Base-by-base conservation (phyloP, 2,797 vertebrate genomes). In the Pseudotriccus pelzelni region DNA sequence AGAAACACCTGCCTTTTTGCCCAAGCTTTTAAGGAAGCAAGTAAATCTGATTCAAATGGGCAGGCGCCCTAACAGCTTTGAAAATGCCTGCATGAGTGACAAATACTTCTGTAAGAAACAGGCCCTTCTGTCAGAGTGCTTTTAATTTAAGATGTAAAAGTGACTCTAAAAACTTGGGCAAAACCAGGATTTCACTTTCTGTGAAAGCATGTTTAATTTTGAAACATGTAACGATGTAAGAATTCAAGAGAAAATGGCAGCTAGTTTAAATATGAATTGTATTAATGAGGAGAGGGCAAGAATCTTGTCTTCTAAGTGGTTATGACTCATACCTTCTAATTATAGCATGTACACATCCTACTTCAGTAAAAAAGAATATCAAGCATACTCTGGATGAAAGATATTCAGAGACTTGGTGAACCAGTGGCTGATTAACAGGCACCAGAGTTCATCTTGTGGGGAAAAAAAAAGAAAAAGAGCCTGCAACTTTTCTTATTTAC, bases 241-340 rank as follows among this genome's bases (percentile, higher is more conserved):
- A 92, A 90, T 83, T 91, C 83, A 91, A 82, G 62, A 62, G 55
- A 96, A 95, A 95, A 83, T 37, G 66, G 79, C 81, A 91, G 55
- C 58, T 95, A 58, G 75, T 96, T 97, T 96, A 97, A 97, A 96
- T 93, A 96, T 85, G 87, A 96, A 97, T 95, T 89, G 69, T 92
- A 96, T 97, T 96, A 96, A 93, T 87, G 82, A 95, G 76, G 82
- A 85, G 68, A 96, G 80, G 49, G 53, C 67, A 74, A 92, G 82
- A 95, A 95, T 92, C 75, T 90, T 91, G 56, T 93, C 84, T 87
- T 86, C 84, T 83, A 91, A 96, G 89, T 89, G 93, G 56, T 84
- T 94, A 91, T 96, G 96, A 96, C 75, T 97, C 97, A 96, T 81
- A 76, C 59, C 20, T 96, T 96, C 96, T 69, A 96, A 92, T 94